phyloP scores from a whole-genome alignment of 2,113 vertebrate genomes.

The Gorsachius goisagi region DNA sequence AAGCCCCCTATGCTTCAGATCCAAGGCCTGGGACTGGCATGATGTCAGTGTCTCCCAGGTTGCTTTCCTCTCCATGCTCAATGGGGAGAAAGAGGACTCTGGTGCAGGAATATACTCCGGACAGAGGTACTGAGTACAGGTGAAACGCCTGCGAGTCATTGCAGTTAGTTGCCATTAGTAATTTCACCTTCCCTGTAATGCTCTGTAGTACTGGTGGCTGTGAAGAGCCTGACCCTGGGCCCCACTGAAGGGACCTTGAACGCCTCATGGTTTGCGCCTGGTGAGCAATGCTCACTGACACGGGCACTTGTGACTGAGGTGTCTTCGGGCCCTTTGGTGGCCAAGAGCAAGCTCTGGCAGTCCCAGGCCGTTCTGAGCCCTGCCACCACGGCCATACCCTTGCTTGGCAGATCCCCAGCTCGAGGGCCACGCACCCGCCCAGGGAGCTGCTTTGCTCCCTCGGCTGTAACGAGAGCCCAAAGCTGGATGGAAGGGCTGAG shows the following conservation, averaged over 20 bases:
- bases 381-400: rapidly evolving
- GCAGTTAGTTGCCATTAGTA: background rate
- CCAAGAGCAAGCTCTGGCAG: background rate
- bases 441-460: background rate
- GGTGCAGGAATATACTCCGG: background rate
- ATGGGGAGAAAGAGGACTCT: background rate
- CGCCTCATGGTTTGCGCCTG: background rate
- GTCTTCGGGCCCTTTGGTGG: background rate
- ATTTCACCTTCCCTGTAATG: background rate
- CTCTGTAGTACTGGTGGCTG: background rate
- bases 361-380: rapidly evolving
- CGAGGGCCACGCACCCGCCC: background rate
- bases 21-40: background rate
- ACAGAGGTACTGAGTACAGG: background rate
- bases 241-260: background rate
- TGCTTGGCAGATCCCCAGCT: background rate
- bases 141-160: background rate
- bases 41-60: background rate
- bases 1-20: background rate
- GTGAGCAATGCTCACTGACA: background rate
- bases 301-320: background rate
- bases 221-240: background rate
- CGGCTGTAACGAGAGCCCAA: background rate
- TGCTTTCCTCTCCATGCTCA: background rate
- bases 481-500: background rate